Conservation (phyloP, 2,113 vertebrate species). For the Peromyscus leucopus region DNA sequence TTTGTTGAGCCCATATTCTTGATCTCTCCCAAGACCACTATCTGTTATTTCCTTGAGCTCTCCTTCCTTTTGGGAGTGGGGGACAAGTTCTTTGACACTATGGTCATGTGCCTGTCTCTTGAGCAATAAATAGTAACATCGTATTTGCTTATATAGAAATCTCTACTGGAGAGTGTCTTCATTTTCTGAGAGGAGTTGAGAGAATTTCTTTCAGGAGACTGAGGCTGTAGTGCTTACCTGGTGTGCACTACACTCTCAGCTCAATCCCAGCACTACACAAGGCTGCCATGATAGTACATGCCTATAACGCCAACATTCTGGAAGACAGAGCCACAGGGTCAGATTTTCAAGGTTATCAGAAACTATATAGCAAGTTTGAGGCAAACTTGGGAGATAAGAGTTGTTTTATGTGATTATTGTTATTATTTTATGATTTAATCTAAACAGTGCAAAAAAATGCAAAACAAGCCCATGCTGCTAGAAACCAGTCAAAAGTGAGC, state of each 20-base stretch:
- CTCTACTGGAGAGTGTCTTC: background rate
- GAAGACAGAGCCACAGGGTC: background rate
- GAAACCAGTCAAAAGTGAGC: conserved; percentile 4
- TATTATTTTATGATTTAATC: background rate
- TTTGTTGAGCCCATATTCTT: background rate
- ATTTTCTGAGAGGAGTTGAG: background rate
- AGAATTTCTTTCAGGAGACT: background rate
- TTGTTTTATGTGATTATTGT: background rate
- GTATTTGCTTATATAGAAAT: background rate
- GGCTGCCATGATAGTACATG: background rate
- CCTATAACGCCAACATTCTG: background rate
- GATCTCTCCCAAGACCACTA: background rate
- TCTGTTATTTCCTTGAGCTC: background rate
- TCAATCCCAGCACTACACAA: background rate
- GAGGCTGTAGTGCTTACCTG: no score
- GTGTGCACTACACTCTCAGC: no score
- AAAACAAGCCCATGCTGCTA: background rate
- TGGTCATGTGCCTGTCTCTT: background rate
- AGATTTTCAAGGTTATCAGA: background rate
- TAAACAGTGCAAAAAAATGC: background rate
- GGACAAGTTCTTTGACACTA: background rate
- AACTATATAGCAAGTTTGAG: background rate
- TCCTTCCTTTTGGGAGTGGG: no score
- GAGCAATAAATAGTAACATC: background rate
- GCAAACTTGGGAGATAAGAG: background rate